These are phyloP conservation scores for Tipula lateralis DNA, from an alignment of 2,888 invertebrate species.

Conservation along the genomic window DNA sequence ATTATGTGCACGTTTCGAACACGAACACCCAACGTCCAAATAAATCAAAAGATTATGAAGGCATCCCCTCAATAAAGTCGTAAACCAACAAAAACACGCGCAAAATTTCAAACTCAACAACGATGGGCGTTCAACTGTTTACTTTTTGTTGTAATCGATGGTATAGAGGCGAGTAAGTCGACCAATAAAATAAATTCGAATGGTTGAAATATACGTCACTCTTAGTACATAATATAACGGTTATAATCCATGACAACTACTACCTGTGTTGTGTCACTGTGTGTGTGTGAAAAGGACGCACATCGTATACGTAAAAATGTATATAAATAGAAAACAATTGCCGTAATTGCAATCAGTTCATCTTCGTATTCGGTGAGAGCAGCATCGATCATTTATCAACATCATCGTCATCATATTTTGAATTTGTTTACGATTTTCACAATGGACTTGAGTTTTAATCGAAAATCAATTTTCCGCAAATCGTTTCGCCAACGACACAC, in stretches of 20 bases:
- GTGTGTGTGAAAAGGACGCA: not conserved
- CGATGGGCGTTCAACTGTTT: not conserved
- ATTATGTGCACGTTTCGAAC: not conserved
- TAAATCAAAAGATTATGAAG: not conserved
- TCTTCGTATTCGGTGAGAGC: not conserved
- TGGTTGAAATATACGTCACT: not conserved
- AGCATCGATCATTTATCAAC: not conserved
- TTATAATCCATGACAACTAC: not conserved
- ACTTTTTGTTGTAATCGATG: not conserved
- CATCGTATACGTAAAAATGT: not conserved
- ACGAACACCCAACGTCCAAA: not conserved
- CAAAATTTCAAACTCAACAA: not conserved
- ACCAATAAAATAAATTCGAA: not conserved
- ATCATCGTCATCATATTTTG: not conserved
- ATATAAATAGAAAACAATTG: not conserved
- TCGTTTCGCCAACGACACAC: not conserved
- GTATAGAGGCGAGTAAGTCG: not conserved
- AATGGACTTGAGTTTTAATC: conserved; percentile 11
- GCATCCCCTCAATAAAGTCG: not conserved
- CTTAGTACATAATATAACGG: not conserved
- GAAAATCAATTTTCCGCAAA: conserved; percentile 12
- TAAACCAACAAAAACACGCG: not conserved
- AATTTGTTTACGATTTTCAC: not conserved
- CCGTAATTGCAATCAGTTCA: not conserved
- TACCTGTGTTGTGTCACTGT: not conserved